Evolutionary conservation across 2,113 vertebrate genomes (phyloP).

Genomic region (Hemicordylus capensis): DNA sequence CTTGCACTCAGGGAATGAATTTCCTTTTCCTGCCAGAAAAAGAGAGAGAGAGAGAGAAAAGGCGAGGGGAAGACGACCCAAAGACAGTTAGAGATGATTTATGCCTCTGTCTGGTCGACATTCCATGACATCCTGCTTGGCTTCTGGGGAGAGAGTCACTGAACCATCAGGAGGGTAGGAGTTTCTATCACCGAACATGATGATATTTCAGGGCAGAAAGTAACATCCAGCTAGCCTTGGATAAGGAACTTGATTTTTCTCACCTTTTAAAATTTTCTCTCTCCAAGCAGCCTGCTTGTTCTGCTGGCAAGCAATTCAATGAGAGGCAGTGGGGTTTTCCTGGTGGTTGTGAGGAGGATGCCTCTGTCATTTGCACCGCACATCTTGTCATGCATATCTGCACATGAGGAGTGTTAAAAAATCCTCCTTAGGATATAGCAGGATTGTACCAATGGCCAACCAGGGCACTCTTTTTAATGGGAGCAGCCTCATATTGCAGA

Average conservation of each 20-base stretch:
- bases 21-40: slow-evolving; percentile 13
- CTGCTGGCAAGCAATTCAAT: not conserved
- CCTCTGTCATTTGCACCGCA: not conserved
- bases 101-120: slow-evolving; percentile 31
- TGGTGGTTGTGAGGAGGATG: not conserved
- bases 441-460: no score
- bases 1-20: not conserved
- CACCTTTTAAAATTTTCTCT: not conserved
- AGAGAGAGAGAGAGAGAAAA: not conserved
- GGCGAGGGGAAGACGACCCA: not conserved
- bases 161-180: not conserved
- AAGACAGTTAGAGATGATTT: slow-evolving; percentile 11
- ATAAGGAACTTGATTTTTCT: rapidly evolving
- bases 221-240: slow-evolving; percentile 26
- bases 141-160: slow-evolving; percentile 43
- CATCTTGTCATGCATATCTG: not conserved
- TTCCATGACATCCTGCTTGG: slow-evolving; percentile 14
- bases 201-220: not conserved
- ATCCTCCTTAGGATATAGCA: not conserved
- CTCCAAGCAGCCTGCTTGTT: rapidly evolving
- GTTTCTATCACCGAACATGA: slow-evolving; percentile 10
- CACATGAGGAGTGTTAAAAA: not conserved
- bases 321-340: not conserved
- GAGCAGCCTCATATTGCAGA: no score
- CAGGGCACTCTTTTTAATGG: not conserved